Evolutionary conservation across 2,888 invertebrate genomes (phyloP).

Genomic region (Aricia artaxerxes): DNA sequence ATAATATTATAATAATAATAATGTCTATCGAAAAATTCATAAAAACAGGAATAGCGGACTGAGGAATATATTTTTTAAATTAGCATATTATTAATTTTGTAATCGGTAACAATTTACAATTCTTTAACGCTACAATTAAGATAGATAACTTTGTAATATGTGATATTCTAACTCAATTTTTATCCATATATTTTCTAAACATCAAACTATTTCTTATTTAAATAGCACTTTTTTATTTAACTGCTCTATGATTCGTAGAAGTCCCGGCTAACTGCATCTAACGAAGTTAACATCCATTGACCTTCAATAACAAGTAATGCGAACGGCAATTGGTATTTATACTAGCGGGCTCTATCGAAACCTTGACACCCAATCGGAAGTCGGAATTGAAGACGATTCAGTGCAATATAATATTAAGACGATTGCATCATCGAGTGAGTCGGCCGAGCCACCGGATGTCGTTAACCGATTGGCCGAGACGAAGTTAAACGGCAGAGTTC

Average conservation of each 20-base stretch:
- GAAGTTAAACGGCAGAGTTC: constrained; percentile 77
- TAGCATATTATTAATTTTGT: too few relatives aligned
- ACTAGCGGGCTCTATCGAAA: constrained; percentile 52
- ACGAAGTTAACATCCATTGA: constrained; percentile 31
- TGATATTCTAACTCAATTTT: too few relatives aligned
- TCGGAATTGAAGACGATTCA: constrained; percentile 61
- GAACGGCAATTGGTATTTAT: constrained; percentile 30
- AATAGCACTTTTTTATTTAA: neutral
- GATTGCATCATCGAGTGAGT: constrained; percentile 71
- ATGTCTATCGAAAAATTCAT: too few relatives aligned
- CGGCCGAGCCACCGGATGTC: constrained; percentile 76
- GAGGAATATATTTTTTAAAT: too few relatives aligned
- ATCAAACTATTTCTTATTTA: neutral
- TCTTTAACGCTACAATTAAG: too few relatives aligned
- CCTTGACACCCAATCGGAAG: constrained; percentile 78
- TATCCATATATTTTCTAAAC: too few relatives aligned
- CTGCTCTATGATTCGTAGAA: constrained; percentile 12
- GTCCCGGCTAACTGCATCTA: constrained; percentile 8
- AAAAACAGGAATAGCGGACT: too few relatives aligned
- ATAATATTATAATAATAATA: too few relatives aligned
- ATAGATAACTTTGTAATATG: too few relatives aligned
- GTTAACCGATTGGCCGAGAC: constrained; percentile 78
- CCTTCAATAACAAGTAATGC: constrained; percentile 27
- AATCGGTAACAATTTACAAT: too few relatives aligned
- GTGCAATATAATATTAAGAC: constrained; percentile 55